Evolutionary conservation across 2,888 invertebrate species (phyloP).

Genomic region (Congeria kusceri): DNA sequence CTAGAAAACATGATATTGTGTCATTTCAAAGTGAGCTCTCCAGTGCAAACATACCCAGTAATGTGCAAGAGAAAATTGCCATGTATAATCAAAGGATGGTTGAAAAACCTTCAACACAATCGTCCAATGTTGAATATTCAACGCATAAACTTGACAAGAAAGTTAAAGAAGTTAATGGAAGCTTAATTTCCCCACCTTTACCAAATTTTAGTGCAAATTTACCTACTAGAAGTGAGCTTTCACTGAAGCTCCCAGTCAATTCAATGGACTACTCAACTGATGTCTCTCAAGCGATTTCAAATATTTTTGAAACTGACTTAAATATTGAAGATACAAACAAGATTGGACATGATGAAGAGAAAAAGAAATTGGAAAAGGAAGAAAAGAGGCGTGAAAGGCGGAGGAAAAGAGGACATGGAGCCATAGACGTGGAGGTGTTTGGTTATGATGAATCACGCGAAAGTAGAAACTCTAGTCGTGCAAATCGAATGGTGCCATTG

Average conservation of each 20-base stretch:
- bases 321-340: constrained; percentile 14
- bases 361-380: constrained; percentile 30
- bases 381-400: constrained; percentile 44
- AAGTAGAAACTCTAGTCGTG: constrained; percentile 64
- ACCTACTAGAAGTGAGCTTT: constrained; percentile 45
- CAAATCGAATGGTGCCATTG: constrained; percentile 65
- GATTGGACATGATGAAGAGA: constrained; percentile 23
- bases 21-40: too few species aligned
- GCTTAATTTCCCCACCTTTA: constrained; percentile 34
- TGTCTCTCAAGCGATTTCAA: constrained; percentile 46
- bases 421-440: constrained; percentile 79
- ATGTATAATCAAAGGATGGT: constrained; percentile 20
- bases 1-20: constrained; percentile 9
- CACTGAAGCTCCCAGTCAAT: constrained; percentile 50
- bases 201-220: constrained; percentile 48
- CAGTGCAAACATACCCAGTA: background rate
- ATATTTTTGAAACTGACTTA: constrained; percentile 27
- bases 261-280: constrained; percentile 61
- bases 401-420: constrained; percentile 61
- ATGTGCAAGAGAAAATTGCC: constrained; percentile 31
- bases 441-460: constrained; percentile 71
- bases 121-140: background rate
- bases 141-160: too few species aligned
- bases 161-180: background rate
- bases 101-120: background rate